Percentiles rank a stretch among this genome's conserved stretches.
Conservation (phyloP, 1,140 invertebrate species). For the Orchestia grillus region DNA sequence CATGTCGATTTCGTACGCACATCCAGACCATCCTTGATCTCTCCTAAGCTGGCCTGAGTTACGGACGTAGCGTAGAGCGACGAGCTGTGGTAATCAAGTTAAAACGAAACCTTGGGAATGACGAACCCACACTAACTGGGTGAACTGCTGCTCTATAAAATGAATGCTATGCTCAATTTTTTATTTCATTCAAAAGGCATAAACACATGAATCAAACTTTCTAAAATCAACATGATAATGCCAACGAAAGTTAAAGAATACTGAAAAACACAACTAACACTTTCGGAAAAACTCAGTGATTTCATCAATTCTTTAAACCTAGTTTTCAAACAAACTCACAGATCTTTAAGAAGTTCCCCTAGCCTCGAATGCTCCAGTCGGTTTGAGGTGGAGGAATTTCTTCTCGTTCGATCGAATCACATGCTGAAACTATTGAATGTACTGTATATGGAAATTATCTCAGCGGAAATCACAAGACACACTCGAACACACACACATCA, state of each 20-base stretch:
- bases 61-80: not conserved
- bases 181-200: not conserved
- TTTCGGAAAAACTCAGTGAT: not conserved
- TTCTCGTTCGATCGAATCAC: too few relatives aligned
- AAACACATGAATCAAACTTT: not conserved
- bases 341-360: not conserved
- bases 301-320: not conserved
- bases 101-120: not conserved
- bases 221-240: not conserved
- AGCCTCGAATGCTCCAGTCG: not conserved
- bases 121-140: not conserved
- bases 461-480: too few relatives aligned
- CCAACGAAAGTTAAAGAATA: not conserved
- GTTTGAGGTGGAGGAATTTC: too few relatives aligned
- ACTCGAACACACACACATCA: too few relatives aligned
- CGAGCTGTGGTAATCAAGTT: not conserved
- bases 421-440: too few relatives aligned
- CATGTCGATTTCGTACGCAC: not conserved
- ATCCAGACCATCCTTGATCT: not conserved
- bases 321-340: not conserved
- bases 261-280: too few relatives aligned
- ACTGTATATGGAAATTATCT: too few relatives aligned
- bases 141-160: not conserved
- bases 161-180: too few relatives aligned
- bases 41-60: not conserved